phyloP scores from a whole-genome alignment of 2,888 invertebrate species.

The Melanargia galathea region DNA sequence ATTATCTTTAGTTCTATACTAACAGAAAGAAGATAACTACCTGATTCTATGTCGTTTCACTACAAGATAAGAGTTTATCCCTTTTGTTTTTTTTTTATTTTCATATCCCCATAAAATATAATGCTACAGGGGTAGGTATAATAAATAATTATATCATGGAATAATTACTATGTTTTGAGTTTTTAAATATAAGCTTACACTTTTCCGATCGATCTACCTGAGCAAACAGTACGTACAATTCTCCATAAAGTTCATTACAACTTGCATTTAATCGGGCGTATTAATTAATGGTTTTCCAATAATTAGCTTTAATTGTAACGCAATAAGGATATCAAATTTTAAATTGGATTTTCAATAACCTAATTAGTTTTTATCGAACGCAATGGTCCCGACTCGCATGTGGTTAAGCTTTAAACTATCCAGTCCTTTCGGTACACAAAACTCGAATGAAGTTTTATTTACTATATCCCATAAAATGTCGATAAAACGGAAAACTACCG shows the following conservation, averaged over 20 bases:
- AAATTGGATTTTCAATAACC: constrained; percentile 36
- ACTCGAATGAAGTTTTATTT: constrained; percentile 63
- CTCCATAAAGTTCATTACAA: constrained; percentile 31
- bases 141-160: too few species aligned
- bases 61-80: too few species aligned
- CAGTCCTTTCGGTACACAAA: constrained; percentile 56
- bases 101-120: too few species aligned
- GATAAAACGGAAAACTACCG: constrained; percentile 74
- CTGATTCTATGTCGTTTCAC: too few species aligned
- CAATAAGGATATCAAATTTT: constrained; percentile 35
- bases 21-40: too few species aligned
- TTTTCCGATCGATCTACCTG: constrained; percentile 15
- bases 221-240: constrained; percentile 20
- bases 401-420: constrained; percentile 43
- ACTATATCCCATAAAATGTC: constrained; percentile 69
- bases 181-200: not conserved
- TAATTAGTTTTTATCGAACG: constrained; percentile 39
- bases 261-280: constrained; percentile 32
- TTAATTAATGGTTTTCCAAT: constrained; percentile 35
- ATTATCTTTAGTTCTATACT: too few species aligned
- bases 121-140: too few species aligned
- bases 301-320: constrained; percentile 38
- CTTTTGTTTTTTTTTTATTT: too few species aligned
- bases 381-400: constrained; percentile 37
- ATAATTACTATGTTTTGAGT: too few species aligned